Conservation (phyloP, 2,113 vertebrate genomes). For the Centropus unirufus region DNA sequence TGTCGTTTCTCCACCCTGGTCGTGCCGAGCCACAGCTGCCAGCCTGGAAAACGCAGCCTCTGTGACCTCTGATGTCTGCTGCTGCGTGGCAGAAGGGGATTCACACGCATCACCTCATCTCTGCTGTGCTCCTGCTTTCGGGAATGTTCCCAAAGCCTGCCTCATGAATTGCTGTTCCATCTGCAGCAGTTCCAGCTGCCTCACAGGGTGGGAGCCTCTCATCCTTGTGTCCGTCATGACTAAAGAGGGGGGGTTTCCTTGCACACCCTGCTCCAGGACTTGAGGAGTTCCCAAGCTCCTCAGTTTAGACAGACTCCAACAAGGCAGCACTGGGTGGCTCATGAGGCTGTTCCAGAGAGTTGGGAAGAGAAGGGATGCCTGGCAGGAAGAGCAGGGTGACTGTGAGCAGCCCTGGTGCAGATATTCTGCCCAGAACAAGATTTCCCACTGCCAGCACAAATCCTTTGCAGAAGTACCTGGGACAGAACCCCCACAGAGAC, state of each 20-base stretch:
- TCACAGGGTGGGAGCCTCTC: rapidly evolving
- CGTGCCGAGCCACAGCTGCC: not conserved
- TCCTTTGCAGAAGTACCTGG: not conserved
- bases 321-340: not conserved
- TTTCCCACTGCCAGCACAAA: not conserved
- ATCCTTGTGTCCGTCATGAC: not conserved
- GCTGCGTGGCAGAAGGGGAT: rapidly evolving
- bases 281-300: not conserved
- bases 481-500: not conserved
- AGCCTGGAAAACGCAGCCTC: not conserved
- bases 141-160: not conserved
- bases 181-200: not conserved
- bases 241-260: not conserved
- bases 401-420: not conserved
- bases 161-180: not conserved
- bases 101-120: not conserved
- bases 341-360: not conserved
- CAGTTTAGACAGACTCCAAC: not conserved
- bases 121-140: not conserved
- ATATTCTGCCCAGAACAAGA: not conserved
- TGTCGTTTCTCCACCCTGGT: not conserved
- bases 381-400: not conserved
- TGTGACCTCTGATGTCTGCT: not conserved
- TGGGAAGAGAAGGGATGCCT: not conserved
- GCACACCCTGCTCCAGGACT: not conserved